A percentile compares a stretch with the other conserved stretches of the same genome.
Conservation (phyloP, 2,888 invertebrate genomes). For the Hetaerina titia region DNA sequence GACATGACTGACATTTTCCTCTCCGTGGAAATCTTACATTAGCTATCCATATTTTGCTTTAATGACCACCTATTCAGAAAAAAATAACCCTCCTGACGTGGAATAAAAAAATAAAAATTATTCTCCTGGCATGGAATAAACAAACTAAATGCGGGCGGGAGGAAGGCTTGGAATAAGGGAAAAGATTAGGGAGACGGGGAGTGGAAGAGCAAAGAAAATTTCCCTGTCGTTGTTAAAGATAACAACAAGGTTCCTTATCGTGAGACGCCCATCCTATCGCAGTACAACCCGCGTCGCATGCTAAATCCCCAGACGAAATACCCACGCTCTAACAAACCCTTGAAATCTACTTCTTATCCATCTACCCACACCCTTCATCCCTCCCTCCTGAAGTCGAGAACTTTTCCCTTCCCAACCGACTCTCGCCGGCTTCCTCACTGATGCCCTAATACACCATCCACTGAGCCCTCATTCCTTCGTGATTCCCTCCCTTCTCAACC, state of each 20-base stretch:
- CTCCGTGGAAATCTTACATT: not conserved
- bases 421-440: not conserved
- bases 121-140: not conserved
- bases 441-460: no score
- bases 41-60: not conserved
- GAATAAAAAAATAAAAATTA: not conserved
- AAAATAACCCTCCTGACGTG: not conserved
- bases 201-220: not conserved
- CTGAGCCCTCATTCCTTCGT: not conserved
- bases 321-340: conserved; percentile 18
- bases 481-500: not conserved
- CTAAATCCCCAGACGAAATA: conserved; percentile 49
- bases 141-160: not conserved
- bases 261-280: conserved; percentile 4
- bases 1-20: not conserved
- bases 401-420: not conserved
- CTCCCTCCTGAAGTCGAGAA: not conserved
- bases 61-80: not conserved
- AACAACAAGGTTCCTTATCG: conserved; percentile 50
- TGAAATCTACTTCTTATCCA: conserved; percentile 28
- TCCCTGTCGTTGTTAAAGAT: conserved; percentile 40
- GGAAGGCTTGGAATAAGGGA: not conserved
- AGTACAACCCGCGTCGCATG: conserved; percentile 28
- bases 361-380: conserved; percentile 10
- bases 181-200: not conserved